These are phyloP conservation scores for Pherbina coryleti DNA, from an alignment of 2,888 invertebrate genomes.

Conservation along the genomic window DNA sequence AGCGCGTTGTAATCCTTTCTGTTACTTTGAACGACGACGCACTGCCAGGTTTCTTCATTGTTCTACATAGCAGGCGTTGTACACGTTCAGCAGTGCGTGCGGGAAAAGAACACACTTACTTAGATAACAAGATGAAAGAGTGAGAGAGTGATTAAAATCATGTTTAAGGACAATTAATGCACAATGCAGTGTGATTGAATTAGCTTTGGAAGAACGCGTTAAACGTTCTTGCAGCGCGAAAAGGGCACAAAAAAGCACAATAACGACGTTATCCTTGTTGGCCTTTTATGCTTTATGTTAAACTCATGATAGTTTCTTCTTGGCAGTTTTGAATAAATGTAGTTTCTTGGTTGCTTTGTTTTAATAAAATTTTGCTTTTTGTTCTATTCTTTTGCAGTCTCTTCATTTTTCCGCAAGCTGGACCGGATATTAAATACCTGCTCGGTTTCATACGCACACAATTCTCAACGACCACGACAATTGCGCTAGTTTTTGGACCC, in stretches of 20 bases:
- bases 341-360: background rate
- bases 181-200: slow-evolving; percentile 31
- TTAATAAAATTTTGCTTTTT: slow-evolving; percentile 5
- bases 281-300: no score
- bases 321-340: background rate
- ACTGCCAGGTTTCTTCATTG: background rate
- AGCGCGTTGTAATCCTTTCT: slow-evolving; percentile 56
- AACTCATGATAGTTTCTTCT: no score
- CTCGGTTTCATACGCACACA: slow-evolving; percentile 93
- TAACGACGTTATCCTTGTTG: no score
- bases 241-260: no score
- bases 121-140: background rate
- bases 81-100: background rate
- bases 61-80: background rate
- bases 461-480: slow-evolving; percentile 85
- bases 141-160: slow-evolving; percentile 50
- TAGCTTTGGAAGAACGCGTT: background rate
- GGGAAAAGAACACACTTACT: background rate
- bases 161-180: slow-evolving; percentile 59
- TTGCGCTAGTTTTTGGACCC: slow-evolving; percentile 68
- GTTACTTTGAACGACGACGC: slow-evolving; percentile 37
- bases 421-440: slow-evolving; percentile 92
- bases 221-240: background rate
- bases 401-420: slow-evolving; percentile 86
- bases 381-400: slow-evolving; percentile 72